Conservation (phyloP, 1,140 invertebrate species). For the Solen grandis region DNA sequence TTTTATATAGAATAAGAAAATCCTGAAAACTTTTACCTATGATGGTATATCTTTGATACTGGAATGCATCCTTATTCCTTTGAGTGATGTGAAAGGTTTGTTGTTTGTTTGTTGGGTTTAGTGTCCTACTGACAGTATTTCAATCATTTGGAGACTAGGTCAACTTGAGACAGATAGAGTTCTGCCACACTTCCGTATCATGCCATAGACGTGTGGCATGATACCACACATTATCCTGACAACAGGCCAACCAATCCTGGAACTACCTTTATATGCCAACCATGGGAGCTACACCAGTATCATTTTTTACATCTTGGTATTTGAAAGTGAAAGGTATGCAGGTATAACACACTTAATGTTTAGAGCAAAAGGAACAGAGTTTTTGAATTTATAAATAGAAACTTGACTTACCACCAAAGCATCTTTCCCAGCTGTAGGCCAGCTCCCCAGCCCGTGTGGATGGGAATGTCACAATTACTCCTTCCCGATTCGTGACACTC, state of each 20-base stretch:
- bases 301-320: background rate
- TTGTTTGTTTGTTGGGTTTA: too few relatives aligned
- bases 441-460: background rate
- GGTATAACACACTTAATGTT: background rate
- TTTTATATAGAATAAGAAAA: too few relatives aligned
- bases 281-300: background rate
- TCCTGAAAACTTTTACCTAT: too few relatives aligned
- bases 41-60: too few relatives aligned
- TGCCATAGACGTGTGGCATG: too few relatives aligned
- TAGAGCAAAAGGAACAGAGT: background rate
- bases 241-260: background rate
- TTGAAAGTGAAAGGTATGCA: background rate
- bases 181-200: too few relatives aligned
- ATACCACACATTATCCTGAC: background rate
- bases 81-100: too few relatives aligned
- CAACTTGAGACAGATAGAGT: too few relatives aligned
- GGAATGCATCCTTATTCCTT: too few relatives aligned
- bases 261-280: background rate
- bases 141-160: too few relatives aligned
- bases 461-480: constrained; percentile 11
- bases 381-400: too few relatives aligned
- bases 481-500: background rate
- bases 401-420: constrained; percentile 15
- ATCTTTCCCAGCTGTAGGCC: constrained; percentile 40
- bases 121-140: too few relatives aligned